Base-by-base conservation (phyloP, 1,140 invertebrate genomes). In the Eumaeus atala region DNA sequence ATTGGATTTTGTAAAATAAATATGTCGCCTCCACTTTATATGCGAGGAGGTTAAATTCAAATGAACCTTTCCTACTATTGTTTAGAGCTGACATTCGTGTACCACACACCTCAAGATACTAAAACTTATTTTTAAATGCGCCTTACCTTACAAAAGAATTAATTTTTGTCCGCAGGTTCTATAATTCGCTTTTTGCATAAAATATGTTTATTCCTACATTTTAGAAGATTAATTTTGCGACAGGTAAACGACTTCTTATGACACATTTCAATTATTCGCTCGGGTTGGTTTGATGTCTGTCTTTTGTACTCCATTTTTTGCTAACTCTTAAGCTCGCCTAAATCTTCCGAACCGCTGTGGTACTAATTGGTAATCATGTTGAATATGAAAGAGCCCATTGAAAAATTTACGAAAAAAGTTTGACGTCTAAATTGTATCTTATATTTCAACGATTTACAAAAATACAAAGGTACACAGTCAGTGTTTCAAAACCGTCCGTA, bases 1-100 rank as follows among this genome's bases (percentile, higher is more conserved):
- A 87, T 87, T 84, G 84, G 84, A 84, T 87, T 84, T 84, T 67
- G 77, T 78, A 84, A 84, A 84, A 84, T 87, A 87, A 87, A 87
- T 81, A 87, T 84, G 79, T 84, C 77, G 68, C 67, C 70, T 78
- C 70, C 67, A 75, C 70, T 72, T 75, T 70, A 65, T 73, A 72
- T 70, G 74, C 66, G 18, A 64, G 48, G 8, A 21, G 2, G 36
- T 49, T 44, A 48, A 9, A 48, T 59, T 37, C 74, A 70, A 72
- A 37, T 56, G 52, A 12, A 64, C 67, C 53, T 56, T 67, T 48
- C 33, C 7, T 9, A 28, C 28, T 10, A 5, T 38, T n/a, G 8
- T 5, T 1, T 16, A 18, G 28, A 33, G 40, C 9, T 47, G 0
- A 8, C 34, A 44, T 47, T 47, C 40, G 6, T 28, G 21, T 16